Conservation (phyloP, 2,113 vertebrate genomes). For the Zosterops lateralis region DNA sequence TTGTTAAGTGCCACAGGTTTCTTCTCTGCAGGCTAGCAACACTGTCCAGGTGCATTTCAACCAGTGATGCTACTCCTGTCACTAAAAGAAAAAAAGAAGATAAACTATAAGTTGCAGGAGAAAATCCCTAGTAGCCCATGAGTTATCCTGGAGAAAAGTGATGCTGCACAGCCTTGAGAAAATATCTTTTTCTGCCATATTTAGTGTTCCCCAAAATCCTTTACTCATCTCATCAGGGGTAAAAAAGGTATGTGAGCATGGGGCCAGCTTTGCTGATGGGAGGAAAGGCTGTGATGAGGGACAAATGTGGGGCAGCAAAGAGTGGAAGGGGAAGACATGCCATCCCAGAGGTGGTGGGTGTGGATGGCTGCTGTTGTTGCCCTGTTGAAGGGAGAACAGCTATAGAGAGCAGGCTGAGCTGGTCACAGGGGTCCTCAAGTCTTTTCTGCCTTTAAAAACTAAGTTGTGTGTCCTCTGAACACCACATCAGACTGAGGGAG, state of each 20-base stretch:
- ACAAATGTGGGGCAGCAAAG: not conserved
- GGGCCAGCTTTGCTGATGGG: not conserved
- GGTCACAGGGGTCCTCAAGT: not conserved
- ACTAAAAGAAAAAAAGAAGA: not conserved
- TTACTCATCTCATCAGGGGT: not conserved
- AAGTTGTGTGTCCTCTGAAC: not conserved
- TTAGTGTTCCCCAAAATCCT: not conserved
- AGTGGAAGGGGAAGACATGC: not conserved
- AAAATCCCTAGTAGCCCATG: not conserved
- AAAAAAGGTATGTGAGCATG: fast-evolving
- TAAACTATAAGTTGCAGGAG: not conserved
- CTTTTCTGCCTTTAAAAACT: not conserved
- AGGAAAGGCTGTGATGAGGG: not conserved
- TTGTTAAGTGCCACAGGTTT: not conserved
- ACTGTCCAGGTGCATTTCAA: not conserved
- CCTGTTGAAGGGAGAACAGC: not conserved
- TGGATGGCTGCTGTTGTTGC: not conserved
- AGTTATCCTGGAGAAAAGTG: not conserved
- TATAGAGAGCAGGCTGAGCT: not conserved
- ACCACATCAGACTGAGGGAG: not conserved
- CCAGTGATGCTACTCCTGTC: not conserved
- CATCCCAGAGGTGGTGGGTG: not conserved
- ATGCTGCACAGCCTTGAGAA: not conserved
- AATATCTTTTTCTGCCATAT: not conserved
- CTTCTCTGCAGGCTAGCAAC: not conserved